Base-by-base conservation (phyloP, 1,140 invertebrate species). In the Drosophila saltans region DNA sequence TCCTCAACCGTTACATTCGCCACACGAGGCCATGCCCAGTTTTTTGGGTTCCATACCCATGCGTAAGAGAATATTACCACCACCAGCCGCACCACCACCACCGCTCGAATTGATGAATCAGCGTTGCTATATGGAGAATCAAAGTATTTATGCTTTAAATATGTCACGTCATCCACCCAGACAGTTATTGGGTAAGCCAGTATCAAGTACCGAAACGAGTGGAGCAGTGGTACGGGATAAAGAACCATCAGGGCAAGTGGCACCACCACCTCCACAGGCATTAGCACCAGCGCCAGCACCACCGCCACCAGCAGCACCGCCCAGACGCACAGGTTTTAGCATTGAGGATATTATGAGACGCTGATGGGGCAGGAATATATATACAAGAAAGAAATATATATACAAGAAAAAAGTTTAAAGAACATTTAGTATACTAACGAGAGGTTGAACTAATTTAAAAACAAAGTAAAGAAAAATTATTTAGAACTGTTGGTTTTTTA, bases 261-360 rank as follows among this genome's bases (percentile, higher is more conserved):
- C 63, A 33, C 24, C 66, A 39, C 36, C 67, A 9, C 43, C 80
- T 24, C 48, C 58, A 9, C 16, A 16, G 16, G 16, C 16, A 16
- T 16, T 66, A 48, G 45, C 62, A 16, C 28, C 52, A 92, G 93
- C 94, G 91, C 92, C 93, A 84, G 79, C 93, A 86, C 33, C 73
- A n/a, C 64, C 93, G 74, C 75, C 81, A 28, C 93, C 81, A 70
- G 94, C 91, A 69, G 93, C 90, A 70, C 93, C 93, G 60, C 94
- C 74, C 80, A 94, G 90, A 92, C 94, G 93, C 93, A 95, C 93
- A 88, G 95, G 95, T 33, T 96, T 96, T 90, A 95, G 95, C 88
- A 96, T 96, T 92, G 95, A 95, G 89, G 95, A 96, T 75, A 96
- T 96, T 63, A 96, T 96, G 95, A 93, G 95, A 81, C 94, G 95